These are phyloP conservation scores for Phania funesta DNA, from an alignment of 2,888 invertebrate species.

Conservation along the genomic window DNA sequence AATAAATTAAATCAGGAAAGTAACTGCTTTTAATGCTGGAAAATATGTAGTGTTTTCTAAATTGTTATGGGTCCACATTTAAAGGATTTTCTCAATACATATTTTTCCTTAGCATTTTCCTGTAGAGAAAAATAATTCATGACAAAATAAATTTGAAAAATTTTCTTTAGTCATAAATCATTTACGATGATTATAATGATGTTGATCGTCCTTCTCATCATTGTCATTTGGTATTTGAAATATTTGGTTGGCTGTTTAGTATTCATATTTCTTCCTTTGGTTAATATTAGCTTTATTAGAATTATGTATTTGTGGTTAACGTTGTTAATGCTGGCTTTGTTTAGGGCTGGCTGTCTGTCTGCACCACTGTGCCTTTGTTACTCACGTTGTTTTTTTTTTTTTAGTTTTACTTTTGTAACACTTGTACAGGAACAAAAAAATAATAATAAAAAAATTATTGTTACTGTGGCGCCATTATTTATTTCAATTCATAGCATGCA, in stretches of 20 bases:
- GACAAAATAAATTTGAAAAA: neutral
- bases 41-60: neutral
- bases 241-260: constrained; percentile 21
- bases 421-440: constrained; percentile 28
- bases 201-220: neutral
- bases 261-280: constrained; percentile 47
- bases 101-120: neutral
- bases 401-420: constrained; percentile 38
- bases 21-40: constrained; percentile 19
- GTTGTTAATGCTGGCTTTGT: constrained; percentile 26
- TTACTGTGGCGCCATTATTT: constrained; percentile 55
- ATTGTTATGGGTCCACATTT: neutral
- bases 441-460: constrained; percentile 25
- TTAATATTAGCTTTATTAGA: constrained; percentile 56
- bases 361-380: constrained; percentile 12
- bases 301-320: constrained; percentile 60
- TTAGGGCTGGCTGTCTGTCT: neutral
- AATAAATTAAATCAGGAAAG: neutral
- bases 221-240: neutral
- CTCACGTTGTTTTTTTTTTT: constrained; percentile 50
- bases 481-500: constrained; percentile 57
- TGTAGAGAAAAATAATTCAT: neutral
- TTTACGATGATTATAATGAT: neutral
- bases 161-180: constrained; percentile 15
- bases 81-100: constrained; percentile 41